phyloP scores from a whole-genome alignment of 2,888 invertebrate species.

The Andricus quercusramuli region DNA sequence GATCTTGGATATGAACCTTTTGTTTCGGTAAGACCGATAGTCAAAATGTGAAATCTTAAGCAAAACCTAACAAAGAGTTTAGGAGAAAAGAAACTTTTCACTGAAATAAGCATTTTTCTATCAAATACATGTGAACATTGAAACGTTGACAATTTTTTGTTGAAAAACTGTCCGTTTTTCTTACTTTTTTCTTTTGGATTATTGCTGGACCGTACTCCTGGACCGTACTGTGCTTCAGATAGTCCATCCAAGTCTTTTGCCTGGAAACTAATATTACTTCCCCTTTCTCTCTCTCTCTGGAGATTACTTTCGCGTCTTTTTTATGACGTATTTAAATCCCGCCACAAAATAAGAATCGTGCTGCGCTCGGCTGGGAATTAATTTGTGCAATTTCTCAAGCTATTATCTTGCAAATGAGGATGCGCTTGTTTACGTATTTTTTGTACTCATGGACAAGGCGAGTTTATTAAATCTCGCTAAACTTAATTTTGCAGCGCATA shows the following conservation, averaged over 20 bases:
- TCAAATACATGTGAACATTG: no score
- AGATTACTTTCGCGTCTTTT: background rate
- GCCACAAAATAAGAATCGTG: conserved; percentile 18
- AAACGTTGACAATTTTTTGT: no score
- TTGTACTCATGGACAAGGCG: conserved; percentile 16
- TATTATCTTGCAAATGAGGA: conserved; percentile 37
- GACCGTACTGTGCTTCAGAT: no score
- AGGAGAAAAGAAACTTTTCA: no score
- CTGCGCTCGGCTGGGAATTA: conserved; percentile 17
- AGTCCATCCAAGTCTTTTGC: background rate
- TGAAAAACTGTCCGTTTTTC: no score
- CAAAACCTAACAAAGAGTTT: no score
- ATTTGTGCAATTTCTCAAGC: conserved; percentile 38
- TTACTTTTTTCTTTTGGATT: no score
- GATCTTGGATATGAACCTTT: no score
- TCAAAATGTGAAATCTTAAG: no score
- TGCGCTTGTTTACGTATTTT: conserved; percentile 34
- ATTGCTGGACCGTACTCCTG: no score
- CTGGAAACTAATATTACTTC: background rate
- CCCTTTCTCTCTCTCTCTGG: background rate
- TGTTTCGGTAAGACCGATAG: no score
- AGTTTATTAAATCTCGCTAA: conserved; percentile 37
- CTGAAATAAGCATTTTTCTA: no score
- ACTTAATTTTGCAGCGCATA: conserved; percentile 24
- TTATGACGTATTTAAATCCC: conserved; percentile 24